These are phyloP conservation scores for Eumeta japonica DNA, from an alignment of 1,140 invertebrate species.

Conservation along the genomic window DNA sequence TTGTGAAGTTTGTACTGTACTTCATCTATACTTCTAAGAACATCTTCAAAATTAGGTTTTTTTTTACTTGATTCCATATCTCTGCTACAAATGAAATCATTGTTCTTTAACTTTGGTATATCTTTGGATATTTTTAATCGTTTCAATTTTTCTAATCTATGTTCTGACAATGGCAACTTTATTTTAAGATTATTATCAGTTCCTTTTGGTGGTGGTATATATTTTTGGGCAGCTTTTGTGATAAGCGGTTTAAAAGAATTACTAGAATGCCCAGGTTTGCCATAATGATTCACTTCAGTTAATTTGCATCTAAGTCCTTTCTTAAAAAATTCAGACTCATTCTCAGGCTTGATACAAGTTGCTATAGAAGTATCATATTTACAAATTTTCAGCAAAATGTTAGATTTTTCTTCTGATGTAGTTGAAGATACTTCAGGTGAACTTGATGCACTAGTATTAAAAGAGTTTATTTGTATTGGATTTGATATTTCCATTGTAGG, in stretches of 20 bases:
- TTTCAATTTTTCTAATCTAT: constrained; percentile 43
- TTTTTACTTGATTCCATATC: constrained; percentile 10
- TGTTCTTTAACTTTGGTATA: constrained; percentile 26
- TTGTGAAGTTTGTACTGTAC: constrained; percentile 45
- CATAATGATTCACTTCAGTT: constrained; percentile 29
- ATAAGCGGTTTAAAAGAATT: constrained; percentile 28
- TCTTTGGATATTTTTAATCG: constrained; percentile 42
- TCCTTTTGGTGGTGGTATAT: constrained; percentile 48
- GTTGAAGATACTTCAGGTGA: constrained; percentile 53
- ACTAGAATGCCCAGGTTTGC: constrained; percentile 15
- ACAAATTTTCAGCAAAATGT: constrained; percentile 42
- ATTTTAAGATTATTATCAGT: constrained; percentile 39
- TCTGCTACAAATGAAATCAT: constrained; percentile 11
- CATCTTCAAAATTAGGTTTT: constrained; percentile 53
- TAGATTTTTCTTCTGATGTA: constrained; percentile 41
- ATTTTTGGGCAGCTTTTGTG: constrained; percentile 55
- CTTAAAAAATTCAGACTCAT: too few species aligned
- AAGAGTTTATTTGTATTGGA: too few species aligned
- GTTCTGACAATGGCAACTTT: constrained; percentile 43
- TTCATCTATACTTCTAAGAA: constrained; percentile 53
- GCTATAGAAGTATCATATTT: constrained; percentile 35
- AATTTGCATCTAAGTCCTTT: constrained; percentile 30
- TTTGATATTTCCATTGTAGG: too few species aligned
- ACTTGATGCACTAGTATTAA: not conserved
- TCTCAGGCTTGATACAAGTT: too few species aligned